Conservation (phyloP, 2,797 vertebrate genomes). For the Choloepus didactylus region DNA sequence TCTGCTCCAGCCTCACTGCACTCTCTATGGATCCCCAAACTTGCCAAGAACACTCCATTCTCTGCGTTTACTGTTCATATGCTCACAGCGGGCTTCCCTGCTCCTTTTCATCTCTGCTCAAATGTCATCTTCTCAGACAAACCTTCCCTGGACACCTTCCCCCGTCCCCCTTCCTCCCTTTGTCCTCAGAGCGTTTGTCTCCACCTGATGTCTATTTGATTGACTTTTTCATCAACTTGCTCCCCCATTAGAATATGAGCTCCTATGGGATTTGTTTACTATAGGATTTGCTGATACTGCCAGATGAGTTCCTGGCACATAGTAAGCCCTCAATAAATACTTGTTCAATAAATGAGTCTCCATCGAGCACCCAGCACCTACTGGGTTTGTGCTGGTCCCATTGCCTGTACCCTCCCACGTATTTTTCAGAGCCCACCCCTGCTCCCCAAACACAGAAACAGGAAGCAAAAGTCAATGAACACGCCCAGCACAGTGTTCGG, state of each 20-base stretch:
- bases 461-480: not conserved
- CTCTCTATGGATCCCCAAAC: not conserved
- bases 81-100: rapidly evolving
- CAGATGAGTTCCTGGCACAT: not conserved
- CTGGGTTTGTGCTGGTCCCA: not conserved
- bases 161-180: rapidly evolving
- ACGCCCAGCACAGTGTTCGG: not conserved
- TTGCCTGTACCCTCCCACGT: rapidly evolving
- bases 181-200: not conserved
- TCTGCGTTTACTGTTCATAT: rapidly evolving
- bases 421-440: not conserved
- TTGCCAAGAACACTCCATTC: not conserved
- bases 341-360: not conserved
- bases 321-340: not conserved
- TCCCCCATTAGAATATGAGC: not conserved
- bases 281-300: rapidly evolving
- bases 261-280: not conserved
- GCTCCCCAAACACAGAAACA: not conserved
- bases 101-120: not conserved
- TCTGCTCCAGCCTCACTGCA: not conserved
- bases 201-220: not conserved
- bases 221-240: not conserved
- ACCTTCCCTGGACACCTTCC: not conserved
- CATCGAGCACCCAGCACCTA: not conserved
- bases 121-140: not conserved